Evolutionary conservation across 2,113 vertebrate species (phyloP).

Genomic region (Sphaerodactylus townsendi): DNA sequence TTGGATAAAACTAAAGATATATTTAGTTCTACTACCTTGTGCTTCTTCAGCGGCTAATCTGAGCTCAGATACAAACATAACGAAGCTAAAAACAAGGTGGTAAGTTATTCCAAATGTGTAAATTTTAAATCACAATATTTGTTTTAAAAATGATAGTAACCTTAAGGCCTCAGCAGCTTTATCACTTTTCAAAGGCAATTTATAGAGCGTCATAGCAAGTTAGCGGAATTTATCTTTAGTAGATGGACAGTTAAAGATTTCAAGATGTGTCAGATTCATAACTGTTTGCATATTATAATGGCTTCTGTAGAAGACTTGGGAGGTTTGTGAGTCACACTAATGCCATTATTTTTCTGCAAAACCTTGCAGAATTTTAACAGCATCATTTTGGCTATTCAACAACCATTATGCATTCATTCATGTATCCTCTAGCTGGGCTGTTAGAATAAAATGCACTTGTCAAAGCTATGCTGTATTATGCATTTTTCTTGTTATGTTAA

Average conservation of each 20-base stretch:
- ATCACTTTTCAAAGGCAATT: background rate
- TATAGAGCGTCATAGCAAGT: background rate
- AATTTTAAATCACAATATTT: constrained; percentile 22
- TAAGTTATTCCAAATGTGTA: constrained; percentile 22
- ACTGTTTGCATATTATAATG: constrained; percentile 36
- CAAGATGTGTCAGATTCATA: background rate
- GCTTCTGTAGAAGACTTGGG: constrained; percentile 16
- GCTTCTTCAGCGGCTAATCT: constrained; percentile 14
- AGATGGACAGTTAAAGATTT: background rate
- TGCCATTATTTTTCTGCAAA: constrained; percentile 49
- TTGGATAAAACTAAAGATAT: background rate
- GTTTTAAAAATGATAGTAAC: constrained; percentile 8
- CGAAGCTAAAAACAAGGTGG: background rate
- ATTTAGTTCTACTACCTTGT: background rate
- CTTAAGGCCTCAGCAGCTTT: background rate
- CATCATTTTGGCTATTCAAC: constrained; percentile 42
- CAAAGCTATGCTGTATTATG: constrained; percentile 21
- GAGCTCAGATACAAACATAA: constrained; percentile 2
- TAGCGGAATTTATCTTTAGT: background rate
- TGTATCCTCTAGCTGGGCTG: constrained; percentile 25
- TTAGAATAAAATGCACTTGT: constrained; percentile 52
- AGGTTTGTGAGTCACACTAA: constrained; percentile 13
- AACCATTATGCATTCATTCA: background rate
- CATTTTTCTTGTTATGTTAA: constrained; percentile 50
- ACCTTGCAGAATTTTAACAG: constrained; percentile 50